A percentile compares a stretch with the other conserved stretches of the same genome.
Evolutionary conservation across 2,113 vertebrate genomes (phyloP).

Genomic region (Hemiscyllium ocellatum): DNA sequence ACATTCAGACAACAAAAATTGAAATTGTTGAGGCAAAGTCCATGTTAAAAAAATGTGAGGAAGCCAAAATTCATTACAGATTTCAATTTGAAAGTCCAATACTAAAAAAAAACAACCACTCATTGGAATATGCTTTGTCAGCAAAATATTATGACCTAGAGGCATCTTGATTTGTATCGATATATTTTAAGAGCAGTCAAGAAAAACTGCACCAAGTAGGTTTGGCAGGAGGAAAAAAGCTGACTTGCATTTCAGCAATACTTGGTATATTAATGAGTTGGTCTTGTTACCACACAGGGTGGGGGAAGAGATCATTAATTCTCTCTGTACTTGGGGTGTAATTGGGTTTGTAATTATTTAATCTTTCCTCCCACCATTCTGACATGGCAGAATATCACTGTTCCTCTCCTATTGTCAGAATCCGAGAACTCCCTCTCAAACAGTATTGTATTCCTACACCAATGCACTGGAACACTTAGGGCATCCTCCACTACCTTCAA

Average conservation of each 20-base stretch:
- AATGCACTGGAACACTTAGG: no score
- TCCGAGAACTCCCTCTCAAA: no score
- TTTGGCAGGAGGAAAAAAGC: not conserved
- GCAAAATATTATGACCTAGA: not conserved
- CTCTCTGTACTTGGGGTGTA: not conserved
- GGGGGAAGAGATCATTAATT: not conserved
- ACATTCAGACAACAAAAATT: not conserved
- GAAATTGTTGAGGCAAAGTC: not conserved
- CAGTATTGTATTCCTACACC: no score
- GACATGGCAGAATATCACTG: no score
- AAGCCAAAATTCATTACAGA: not conserved
- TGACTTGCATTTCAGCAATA: not conserved
- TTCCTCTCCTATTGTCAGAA: no score
- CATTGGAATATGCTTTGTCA: not conserved
- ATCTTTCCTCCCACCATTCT: not conserved
- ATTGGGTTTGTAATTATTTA: not conserved
- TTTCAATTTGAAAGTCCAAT: not conserved
- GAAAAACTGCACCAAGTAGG: not conserved
- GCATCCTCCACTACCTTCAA: no score
- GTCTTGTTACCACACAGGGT: not conserved
- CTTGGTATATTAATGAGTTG: not conserved
- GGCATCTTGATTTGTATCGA: not conserved
- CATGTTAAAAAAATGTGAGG: not conserved
- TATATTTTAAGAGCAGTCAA: not conserved
- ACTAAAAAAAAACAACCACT: not conserved